Base-by-base conservation (phyloP, 2,797 vertebrate species). In the Cephalopachus bancanus region DNA sequence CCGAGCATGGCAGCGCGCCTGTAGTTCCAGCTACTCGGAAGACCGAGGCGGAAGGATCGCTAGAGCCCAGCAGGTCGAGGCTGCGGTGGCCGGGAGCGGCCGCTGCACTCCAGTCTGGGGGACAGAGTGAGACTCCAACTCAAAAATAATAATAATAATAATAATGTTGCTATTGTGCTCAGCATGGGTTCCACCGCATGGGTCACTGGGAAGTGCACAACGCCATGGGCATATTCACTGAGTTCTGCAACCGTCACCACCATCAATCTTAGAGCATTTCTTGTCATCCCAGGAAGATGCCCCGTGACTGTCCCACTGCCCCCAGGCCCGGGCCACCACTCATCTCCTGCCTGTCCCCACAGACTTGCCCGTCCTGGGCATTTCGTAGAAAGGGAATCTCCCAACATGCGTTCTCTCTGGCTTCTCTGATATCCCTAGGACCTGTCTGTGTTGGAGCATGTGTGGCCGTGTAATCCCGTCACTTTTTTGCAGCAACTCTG, bases 381-480 rank as follows among this genome's bases (percentile, higher is more conserved):
- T 6, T 15, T 53, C 20, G 0, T 0, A 37, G 8, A 17, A 30
- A 5, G 2, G n/a, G 88, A 14, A 9, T 12, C 9, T 6, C 7
- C 1, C 1, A 2, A 0, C 4, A 3, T 0, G 10, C 0, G 62
- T 55, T 55, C 81, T 28, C 10, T 1, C 37, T 37, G 37, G 37
- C 37, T 37, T 37, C 37, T 37, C 37, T 37, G 37, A 37, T 37
- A 37, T 37, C 37, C 37, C 37, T 37, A 37, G 37, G 37, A 37
- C 2, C 37, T 3, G 37, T 37, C 37, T 37, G 37, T 37, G 37
- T 37, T 37, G 37, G 37, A 37, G 37, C 37, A 37, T 37, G 37
- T 6, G 3, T 0, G 44, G 67, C 37, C 1, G 0, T 1, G 0
- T 8, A 3, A 2, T 0, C 79, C 51, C 11, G 20, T 59, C 14